A percentile compares a stretch with the other conserved stretches of the same genome.
phyloP scores from a whole-genome alignment of 2,797 vertebrate genomes.

The Parambassis ranga region DNA sequence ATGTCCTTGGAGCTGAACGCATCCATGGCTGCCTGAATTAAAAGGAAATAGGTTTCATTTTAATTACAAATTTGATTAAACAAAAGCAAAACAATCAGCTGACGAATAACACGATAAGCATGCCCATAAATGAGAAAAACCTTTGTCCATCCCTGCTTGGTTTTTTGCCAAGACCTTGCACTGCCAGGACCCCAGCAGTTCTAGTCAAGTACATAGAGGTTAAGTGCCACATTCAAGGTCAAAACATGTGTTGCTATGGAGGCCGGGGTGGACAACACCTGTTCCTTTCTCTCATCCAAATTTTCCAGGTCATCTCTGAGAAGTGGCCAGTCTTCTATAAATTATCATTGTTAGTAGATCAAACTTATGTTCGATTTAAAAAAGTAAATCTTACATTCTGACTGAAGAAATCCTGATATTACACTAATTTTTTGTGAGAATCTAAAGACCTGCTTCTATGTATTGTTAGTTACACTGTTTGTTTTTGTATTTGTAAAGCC shows the following conservation, averaged over 20 bases:
- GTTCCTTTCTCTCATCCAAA: constrained; percentile 4
- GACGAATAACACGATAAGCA: too few species aligned
- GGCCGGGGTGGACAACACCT: background rate
- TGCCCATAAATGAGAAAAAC: background rate
- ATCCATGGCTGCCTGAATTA: constrained; percentile 81
- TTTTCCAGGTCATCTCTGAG: background rate
- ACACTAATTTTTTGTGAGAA: background rate
- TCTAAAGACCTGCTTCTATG: background rate
- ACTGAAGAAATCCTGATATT: background rate
- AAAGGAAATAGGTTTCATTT: background rate
- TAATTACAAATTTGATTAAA: background rate
- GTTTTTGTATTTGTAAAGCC: constrained; percentile 51
- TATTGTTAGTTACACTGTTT: constrained; percentile 31
- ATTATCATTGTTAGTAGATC: too few species aligned
- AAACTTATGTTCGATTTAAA: too few species aligned
- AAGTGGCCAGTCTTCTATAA: background rate
- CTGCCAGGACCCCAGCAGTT: constrained; percentile 2
- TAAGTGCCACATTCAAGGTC: constrained; percentile 37
- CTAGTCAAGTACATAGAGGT: constrained; percentile 21
- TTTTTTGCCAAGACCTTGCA: too few species aligned
- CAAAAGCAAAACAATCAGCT: too few species aligned
- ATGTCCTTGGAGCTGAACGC: constrained; percentile 89
- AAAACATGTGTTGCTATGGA: constrained; percentile 12
- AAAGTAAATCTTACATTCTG: too few species aligned
- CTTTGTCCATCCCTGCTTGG: constrained; percentile 12